Conservation (phyloP, 2,888 invertebrate genomes). For the Portevinia maculata region DNA sequence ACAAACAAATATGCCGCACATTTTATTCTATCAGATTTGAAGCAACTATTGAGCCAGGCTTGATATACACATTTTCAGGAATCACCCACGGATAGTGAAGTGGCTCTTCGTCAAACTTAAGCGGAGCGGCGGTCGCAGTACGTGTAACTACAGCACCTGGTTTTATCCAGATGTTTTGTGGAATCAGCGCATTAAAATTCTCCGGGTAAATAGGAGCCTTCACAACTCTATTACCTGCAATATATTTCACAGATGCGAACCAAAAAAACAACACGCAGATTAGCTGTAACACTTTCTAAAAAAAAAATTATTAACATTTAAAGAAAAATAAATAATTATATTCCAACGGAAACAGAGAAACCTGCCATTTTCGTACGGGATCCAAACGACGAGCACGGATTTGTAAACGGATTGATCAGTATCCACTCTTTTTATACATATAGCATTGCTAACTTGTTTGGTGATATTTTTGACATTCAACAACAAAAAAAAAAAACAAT, state of each 20-base stretch:
- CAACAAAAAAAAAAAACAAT: background rate
- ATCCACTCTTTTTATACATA: slow-evolving; percentile 38
- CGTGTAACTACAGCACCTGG: slow-evolving; percentile 53
- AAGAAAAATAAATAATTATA: background rate
- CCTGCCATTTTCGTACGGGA: slow-evolving; percentile 29
- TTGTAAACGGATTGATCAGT: slow-evolving; percentile 4
- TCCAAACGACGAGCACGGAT: slow-evolving; percentile 3
- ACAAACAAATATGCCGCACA: too few species aligned
- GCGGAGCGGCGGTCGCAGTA: background rate
- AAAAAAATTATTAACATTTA: background rate
- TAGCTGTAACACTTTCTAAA: slow-evolving; percentile 15
- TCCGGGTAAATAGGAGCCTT: slow-evolving; percentile 23
- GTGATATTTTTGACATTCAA: slow-evolving; percentile 25
- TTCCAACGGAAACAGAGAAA: background rate
- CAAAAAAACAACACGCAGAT: slow-evolving; percentile 8
- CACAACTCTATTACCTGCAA: background rate
- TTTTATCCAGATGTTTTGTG: slow-evolving; percentile 58
- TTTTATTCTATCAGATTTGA: slow-evolving; percentile 13
- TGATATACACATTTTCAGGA: slow-evolving; percentile 78
- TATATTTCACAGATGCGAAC: background rate
- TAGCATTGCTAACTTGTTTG: slow-evolving; percentile 8
- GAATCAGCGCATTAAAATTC: slow-evolving; percentile 43
- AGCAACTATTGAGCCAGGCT: slow-evolving; percentile 79
- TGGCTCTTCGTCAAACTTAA: slow-evolving; percentile 29
- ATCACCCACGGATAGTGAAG: slow-evolving; percentile 60